Percentiles rank a stretch among this genome's conserved stretches.
Conservation (phyloP, 2,888 invertebrate species). For the Latrodectus elegans region DNA sequence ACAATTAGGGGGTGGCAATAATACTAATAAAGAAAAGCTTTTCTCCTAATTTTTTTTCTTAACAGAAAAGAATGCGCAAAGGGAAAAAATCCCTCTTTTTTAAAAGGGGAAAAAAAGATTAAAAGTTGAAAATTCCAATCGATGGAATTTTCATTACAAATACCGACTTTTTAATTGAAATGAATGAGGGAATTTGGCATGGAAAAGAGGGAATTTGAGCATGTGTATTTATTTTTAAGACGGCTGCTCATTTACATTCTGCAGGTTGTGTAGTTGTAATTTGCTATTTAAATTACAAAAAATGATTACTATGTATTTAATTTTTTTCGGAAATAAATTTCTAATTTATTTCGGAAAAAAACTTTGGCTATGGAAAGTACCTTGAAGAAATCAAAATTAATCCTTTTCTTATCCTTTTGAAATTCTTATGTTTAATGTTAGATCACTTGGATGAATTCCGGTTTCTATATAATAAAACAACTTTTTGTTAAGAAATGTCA, state of each 20-base stretch:
- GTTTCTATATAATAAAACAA: no score
- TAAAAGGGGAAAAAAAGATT: neutral
- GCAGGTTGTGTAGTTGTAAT: neutral
- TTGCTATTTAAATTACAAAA: neutral
- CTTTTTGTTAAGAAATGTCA: no score
- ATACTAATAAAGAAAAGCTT: conserved; percentile 10
- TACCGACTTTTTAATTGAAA: conserved; percentile 55
- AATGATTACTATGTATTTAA: neutral
- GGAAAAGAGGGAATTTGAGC: conserved; percentile 4
- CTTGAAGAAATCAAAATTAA: no score
- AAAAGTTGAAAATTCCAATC: conserved; percentile 50
- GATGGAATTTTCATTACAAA: conserved; percentile 61
- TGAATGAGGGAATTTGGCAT: conserved; percentile 31
- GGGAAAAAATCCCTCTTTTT: conserved; percentile 20
- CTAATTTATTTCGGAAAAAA: no score
- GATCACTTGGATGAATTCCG: no score
- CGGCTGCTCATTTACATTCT: neutral
- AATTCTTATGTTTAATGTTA: no score
- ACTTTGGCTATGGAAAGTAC: no score
- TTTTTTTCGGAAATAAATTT: neutral
- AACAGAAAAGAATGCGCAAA: neutral
- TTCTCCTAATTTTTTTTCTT: neutral
- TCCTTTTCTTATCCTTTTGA: no score
- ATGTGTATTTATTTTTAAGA: neutral
- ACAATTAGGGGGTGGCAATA: conserved; percentile 54